These are phyloP conservation scores for Lithosia quadra DNA, from an alignment of 2,888 invertebrate species.

Conservation along the genomic window DNA sequence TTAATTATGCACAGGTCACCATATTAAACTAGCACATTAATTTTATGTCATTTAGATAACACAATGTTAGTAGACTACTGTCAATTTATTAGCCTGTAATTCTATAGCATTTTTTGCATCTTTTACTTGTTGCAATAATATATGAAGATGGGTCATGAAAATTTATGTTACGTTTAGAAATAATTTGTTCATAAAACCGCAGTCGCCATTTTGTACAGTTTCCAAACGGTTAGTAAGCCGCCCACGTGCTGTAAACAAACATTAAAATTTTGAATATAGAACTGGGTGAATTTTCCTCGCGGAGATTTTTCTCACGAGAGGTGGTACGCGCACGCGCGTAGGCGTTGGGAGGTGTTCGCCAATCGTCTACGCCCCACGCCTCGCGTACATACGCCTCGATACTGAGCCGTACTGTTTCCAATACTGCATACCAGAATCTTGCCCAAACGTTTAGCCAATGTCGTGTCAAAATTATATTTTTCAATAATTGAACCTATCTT, in stretches of 20 bases:
- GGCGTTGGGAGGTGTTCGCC: constrained; percentile 87
- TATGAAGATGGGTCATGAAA: constrained; percentile 1
- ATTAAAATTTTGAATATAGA: constrained; percentile 67
- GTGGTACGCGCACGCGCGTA: constrained; percentile 80
- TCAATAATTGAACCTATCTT: constrained; percentile 34
- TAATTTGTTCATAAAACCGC: constrained; percentile 53
- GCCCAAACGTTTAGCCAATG: constrained; percentile 35
- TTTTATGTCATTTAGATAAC: constrained; percentile 29
- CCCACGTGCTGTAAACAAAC: constrained; percentile 73
- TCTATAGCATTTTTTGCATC: constrained; percentile 16
- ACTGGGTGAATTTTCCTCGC: constrained; percentile 71
- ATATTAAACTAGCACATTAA: constrained; percentile 31
- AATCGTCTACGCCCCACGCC: constrained; percentile 78
- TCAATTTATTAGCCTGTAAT: background rate
- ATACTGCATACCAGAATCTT: constrained; percentile 41
- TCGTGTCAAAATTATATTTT: constrained; percentile 41
- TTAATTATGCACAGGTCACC: constrained; percentile 47
- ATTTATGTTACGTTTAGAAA: constrained; percentile 8
- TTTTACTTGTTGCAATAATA: background rate
- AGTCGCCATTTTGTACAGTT: constrained; percentile 70
- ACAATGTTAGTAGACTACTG: constrained; percentile 8
- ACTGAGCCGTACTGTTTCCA: constrained; percentile 40
- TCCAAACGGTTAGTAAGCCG: constrained; percentile 63
- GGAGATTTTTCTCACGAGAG: constrained; percentile 78
- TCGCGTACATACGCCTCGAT: constrained; percentile 57